Evolutionary conservation across 1,140 invertebrate species (phyloP).

Genomic region (Philopotamus ludificatus): DNA sequence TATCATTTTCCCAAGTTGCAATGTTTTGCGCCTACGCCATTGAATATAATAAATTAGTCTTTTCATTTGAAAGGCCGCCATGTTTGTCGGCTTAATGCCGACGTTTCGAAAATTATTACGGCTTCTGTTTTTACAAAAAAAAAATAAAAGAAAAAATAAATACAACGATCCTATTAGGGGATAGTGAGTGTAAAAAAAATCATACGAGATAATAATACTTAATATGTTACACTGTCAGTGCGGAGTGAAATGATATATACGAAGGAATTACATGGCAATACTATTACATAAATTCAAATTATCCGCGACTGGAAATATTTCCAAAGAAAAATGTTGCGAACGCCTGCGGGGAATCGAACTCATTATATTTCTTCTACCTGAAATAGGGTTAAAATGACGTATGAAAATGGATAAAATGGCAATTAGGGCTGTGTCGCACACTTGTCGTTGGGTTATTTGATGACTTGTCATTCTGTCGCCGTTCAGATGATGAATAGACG

Average conservation of each 20-base stretch:
- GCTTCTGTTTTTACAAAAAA: conserved; percentile 26
- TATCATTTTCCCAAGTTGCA: conserved; percentile 11
- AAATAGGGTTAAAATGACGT: background rate
- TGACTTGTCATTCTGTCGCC: conserved; percentile 4
- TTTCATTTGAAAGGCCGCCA: conserved; percentile 29
- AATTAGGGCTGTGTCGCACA: conserved; percentile 2
- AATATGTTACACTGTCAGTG: conserved; percentile 28
- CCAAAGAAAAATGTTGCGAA: too few relatives aligned
- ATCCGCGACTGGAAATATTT: background rate
- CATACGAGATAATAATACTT: conserved; percentile 25
- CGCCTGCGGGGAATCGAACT: too few relatives aligned
- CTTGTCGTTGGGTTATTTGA: background rate
- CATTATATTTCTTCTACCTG: background rate
- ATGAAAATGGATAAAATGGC: background rate
- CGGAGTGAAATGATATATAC: conserved; percentile 22
- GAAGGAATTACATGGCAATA: conserved; percentile 20
- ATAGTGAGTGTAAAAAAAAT: conserved; percentile 13
- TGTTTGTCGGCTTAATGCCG: conserved; percentile 31
- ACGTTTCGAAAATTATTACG: conserved; percentile 31
- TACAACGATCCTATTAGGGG: conserved; percentile 22
- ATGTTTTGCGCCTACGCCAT: background rate
- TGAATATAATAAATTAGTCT: conserved; percentile 29
- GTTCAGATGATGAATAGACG: conserved; percentile 1
- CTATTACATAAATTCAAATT: conserved; percentile 18
- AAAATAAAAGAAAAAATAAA: background rate